Base-by-base conservation (phyloP, 2,888 invertebrate genomes). In the Limnephilus lunatus region DNA sequence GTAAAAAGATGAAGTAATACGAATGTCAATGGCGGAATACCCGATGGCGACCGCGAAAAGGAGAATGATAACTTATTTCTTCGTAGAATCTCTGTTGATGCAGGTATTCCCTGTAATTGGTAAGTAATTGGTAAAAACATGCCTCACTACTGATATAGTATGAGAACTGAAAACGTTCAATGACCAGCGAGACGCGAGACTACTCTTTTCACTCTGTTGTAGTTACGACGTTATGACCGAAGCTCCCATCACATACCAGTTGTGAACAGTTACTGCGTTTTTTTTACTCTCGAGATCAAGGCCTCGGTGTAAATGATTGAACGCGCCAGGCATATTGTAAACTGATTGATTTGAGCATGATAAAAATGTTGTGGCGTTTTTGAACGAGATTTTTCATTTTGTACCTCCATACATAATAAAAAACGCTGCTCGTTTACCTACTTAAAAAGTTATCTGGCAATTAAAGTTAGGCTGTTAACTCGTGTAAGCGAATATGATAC, bases 281-380 rank as follows among this genome's bases (percentile, higher is more conserved):
- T 68, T 68, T 68, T 68, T 68, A 68, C 68, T 68, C 25, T 25
- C 68, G 68, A 68, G 68, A 68, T 68, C 68, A 68, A 68, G 68
- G 68, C 68, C 68, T 68, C 68, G 68, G 25, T 68, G 68, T 68
- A n/a, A 68, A 68, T 68, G 68, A 68, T n/a, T 25, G 68, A 68
- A 68, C 68, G 68, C 68, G 68, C 68, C 68, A n/a, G 68, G 68
- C 68, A 68, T 68, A 68, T 68, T 68, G 68, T 68, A 68, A 68
- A 68, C 68, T 68, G 68, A 68, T 68, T 68, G 68, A 68, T 68
- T 68, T 68, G 68, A 68, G 68, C 68, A 25, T 7, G 68, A 68
- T 68, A 25, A 68, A 25, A 25, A 68, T 25, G 68, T 25, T 68
- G 25, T 25, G 25, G 68, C 25, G 25, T 25, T 25, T 68, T 68